Conservation (phyloP, 2,888 invertebrate genomes). For the Parasteatoda lunata region DNA sequence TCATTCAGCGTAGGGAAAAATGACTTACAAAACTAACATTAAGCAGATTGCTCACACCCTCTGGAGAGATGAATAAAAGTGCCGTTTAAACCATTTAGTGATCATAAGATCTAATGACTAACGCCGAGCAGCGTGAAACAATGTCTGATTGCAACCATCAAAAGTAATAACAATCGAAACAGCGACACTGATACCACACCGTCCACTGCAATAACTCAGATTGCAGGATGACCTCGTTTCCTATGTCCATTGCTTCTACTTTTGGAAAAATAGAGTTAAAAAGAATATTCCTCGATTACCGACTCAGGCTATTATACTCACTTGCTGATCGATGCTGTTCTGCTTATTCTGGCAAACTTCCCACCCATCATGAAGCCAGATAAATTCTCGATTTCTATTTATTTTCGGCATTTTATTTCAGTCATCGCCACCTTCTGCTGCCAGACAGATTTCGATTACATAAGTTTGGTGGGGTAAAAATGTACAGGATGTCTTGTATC, state of each 20-base stretch:
- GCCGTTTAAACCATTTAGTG: too few species aligned
- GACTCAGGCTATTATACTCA: constrained; percentile 39
- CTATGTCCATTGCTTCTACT: constrained; percentile 17
- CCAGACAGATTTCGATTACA: too few species aligned
- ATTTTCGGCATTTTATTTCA: neutral
- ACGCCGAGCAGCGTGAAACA: too few species aligned
- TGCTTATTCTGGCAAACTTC: constrained; percentile 61
- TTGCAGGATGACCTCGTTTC: constrained; percentile 52
- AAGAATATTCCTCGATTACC: constrained; percentile 44
- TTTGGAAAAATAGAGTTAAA: constrained; percentile 57
- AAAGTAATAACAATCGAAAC: neutral
- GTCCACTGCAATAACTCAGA: constrained; percentile 51
- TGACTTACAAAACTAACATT: too few species aligned
- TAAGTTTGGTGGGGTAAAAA: too few species aligned
- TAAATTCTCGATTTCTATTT: constrained; percentile 8
- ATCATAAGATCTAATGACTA: too few species aligned
- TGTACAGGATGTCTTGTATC: too few species aligned
- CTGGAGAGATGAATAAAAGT: too few species aligned
- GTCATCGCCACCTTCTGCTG: too few species aligned
- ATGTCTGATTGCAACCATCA: neutral
- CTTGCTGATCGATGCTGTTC: constrained; percentile 37
- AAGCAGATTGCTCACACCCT: too few species aligned
- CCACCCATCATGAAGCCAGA: constrained; percentile 20
- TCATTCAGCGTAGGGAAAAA: too few species aligned
- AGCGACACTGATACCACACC: constrained; percentile 5